A percentile compares a stretch with the other conserved stretches of the same genome.
Evolutionary conservation across 2,797 vertebrate genomes (phyloP).

Genomic region (Gymnocypris eckloni): DNA sequence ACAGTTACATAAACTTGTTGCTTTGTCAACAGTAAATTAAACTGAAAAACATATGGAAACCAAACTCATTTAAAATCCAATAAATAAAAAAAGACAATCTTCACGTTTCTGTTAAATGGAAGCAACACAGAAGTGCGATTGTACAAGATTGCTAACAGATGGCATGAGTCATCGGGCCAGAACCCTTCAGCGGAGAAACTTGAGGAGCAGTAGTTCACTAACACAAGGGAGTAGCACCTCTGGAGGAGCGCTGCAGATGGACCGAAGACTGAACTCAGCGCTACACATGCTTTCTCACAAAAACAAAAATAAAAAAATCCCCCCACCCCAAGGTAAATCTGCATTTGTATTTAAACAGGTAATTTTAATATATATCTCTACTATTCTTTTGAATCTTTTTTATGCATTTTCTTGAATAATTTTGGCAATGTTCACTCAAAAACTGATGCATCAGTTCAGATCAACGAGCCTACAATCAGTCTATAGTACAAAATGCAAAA

Average conservation of each 20-base stretch:
- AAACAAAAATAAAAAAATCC: background rate
- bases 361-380: too few species aligned
- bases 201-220: slow-evolving; percentile 29
- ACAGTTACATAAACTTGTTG: background rate
- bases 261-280: background rate
- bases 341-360: background rate
- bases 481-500: too few species aligned
- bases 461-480: too few species aligned
- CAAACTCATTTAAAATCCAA: background rate
- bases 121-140: slow-evolving; percentile 24
- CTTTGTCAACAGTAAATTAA: slow-evolving; percentile 1
- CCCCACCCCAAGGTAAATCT: background rate
- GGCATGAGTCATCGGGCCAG: slow-evolving; percentile 49
- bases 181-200: slow-evolving; percentile 19
- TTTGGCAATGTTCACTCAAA: too few species aligned
- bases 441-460: too few species aligned
- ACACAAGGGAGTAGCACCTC: slow-evolving; percentile 28
- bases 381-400: too few species aligned
- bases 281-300: background rate
- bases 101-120: background rate
- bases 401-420: too few species aligned
- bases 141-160: slow-evolving; percentile 46
- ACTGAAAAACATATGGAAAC: background rate
- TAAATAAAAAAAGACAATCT: background rate
- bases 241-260: background rate